Conservation (phyloP, 2,888 invertebrate species). For the Lamproptera curius region DNA sequence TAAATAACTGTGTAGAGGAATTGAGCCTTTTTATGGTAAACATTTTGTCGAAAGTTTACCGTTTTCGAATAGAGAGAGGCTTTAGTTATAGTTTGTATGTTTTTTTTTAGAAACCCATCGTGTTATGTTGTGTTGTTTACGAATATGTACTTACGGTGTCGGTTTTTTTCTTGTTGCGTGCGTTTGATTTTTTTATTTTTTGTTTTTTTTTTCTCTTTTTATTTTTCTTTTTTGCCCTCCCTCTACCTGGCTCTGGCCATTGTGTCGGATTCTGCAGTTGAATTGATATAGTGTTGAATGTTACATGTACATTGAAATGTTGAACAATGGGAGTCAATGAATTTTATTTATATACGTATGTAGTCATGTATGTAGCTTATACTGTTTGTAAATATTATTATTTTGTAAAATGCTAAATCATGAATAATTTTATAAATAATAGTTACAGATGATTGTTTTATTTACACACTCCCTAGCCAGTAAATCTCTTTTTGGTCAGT, state of each 20-base stretch:
- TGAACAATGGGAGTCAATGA: constrained; percentile 72
- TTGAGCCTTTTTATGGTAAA: constrained; percentile 3
- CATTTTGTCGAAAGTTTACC: neutral
- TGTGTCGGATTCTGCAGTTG: constrained; percentile 22
- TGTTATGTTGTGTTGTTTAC: constrained; percentile 16
- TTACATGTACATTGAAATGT: constrained; percentile 65
- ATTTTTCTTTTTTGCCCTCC: neutral
- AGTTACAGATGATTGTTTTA: constrained; percentile 73
- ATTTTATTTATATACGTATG: constrained; percentile 71
- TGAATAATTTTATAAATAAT: constrained; percentile 76
- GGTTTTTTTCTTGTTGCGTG: constrained; percentile 20
- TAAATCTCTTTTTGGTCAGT: too few relatives aligned
- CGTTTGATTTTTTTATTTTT: constrained; percentile 11
- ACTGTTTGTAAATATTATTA: constrained; percentile 75
- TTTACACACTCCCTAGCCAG: too few relatives aligned
- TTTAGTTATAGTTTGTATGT: constrained; percentile 19
- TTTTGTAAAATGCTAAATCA: constrained; percentile 77
- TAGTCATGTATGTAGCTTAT: constrained; percentile 71
- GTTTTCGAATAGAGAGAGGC: constrained; percentile 17
- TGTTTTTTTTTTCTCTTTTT: constrained; percentile 9
- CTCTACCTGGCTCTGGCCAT: constrained; percentile 18
- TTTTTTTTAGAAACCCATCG: constrained; percentile 18
- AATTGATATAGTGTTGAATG: constrained; percentile 41
- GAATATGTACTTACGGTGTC: constrained; percentile 16
- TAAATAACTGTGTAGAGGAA: too few relatives aligned